Evolutionary conservation across 2,113 vertebrate genomes (phyloP), one percentile per base, ranked within the genome.

Genomic region (Xenus cinereus): DNA sequence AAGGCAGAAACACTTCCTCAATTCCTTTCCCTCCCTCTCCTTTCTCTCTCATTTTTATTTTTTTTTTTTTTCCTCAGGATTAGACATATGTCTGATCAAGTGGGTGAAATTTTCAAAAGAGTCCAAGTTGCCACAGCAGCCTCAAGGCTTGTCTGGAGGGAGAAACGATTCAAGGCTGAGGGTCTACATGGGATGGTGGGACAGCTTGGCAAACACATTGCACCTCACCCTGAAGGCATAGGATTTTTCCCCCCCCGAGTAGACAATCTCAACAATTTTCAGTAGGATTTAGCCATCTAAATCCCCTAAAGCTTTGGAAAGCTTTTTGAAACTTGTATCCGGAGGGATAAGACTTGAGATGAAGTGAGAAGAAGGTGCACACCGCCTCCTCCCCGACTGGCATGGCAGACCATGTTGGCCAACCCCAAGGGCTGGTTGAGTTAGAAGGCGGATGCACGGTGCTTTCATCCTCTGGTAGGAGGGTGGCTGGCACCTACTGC

Each of bases 311-410:
- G 53, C 35, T 89, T 90, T 82, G 66, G 17, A 45, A 78, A 94
- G 51, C 46, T 89, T 90, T 46, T 46, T 72, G 18, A 39, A 69
- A 95, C 50, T 37, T 4, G n/a, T 18, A 57, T 9, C 12, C 45
- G 12, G 48, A 48, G 3, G 48, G 26, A 51, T 51, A 51, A 51
- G 50, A 51, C 50, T 27, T 51, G 32, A 83, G 62, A 73, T 22
- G 9, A 83, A 85, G 19, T 2, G 32, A 73, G 56, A 72, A 64
- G 20, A 72, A 64, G 20, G 18, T 41, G 32, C 26, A 27, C 3
- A 21, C 22, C 0, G 0, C 39, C n/a, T 51, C 56, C 73, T 53
- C 72, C 30, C 54, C 0, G 1, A 57, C 16, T 0, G 43, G 73
- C 0, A 0, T 0, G 3, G n/a, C 20, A 84, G 59, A 26, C 37